Evolutionary conservation across 2,797 vertebrate genomes (phyloP).

Genomic region (Megalops cyprinoides): DNA sequence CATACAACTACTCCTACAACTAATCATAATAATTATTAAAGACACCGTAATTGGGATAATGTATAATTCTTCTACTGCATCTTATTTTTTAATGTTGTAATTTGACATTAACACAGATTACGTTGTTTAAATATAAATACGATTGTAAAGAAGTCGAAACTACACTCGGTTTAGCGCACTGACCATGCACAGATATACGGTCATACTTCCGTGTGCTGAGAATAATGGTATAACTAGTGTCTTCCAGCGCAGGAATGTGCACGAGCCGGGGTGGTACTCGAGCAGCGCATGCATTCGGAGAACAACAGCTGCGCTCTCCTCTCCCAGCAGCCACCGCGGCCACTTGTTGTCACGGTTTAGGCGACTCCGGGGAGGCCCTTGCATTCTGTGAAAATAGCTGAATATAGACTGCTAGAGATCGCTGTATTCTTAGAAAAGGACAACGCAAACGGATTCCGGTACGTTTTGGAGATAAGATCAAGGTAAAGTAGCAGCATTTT

Average conservation of each 20-base stretch:
- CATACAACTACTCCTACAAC: too few species aligned
- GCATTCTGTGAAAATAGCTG: not conserved
- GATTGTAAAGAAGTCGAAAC: too few species aligned
- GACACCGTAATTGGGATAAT: too few species aligned
- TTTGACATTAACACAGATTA: too few species aligned
- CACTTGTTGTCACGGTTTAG: slow-evolving; percentile 28
- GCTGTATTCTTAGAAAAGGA: not conserved
- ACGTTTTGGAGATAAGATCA: slow-evolving; percentile 1
- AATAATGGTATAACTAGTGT: not conserved
- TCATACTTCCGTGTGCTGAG: too few species aligned
- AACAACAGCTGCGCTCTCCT: slow-evolving; percentile 5
- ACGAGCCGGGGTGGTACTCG: not conserved
- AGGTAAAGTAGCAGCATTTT: not conserved
- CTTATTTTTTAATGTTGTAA: too few species aligned
- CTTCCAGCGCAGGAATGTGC: not conserved
- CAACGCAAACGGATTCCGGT: not conserved
- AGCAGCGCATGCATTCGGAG: not conserved
- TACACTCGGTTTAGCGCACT: too few species aligned
- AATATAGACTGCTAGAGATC: not conserved
- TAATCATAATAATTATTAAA: too few species aligned
- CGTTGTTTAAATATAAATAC: too few species aligned
- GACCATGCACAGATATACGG: too few species aligned
- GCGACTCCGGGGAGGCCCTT: slow-evolving; percentile 51
- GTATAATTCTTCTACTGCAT: too few species aligned
- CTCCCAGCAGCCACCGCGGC: slow-evolving; percentile 59